Conservation (phyloP, 2,888 invertebrate species). For the Tridacna crocea region DNA sequence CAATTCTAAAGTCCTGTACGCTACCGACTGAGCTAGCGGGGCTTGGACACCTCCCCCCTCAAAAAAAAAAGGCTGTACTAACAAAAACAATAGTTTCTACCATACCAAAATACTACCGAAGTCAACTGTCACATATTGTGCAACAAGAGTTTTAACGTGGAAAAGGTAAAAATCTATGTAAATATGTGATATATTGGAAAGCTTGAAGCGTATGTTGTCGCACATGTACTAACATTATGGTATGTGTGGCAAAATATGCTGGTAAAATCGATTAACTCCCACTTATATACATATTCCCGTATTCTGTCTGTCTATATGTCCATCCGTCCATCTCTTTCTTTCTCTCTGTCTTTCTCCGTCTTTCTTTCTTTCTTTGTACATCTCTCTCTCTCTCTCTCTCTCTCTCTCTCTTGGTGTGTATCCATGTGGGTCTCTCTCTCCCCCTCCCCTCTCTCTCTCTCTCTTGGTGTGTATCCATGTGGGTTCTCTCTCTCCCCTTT, state of each 20-base stretch:
- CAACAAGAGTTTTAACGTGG: not conserved
- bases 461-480: too few species aligned
- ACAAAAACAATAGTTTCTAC: too few species aligned
- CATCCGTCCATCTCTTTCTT: slow-evolving; percentile 25
- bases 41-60: not conserved
- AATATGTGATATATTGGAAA: not conserved
- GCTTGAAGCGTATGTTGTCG: not conserved
- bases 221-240: too few species aligned
- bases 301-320: not conserved
- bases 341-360: slow-evolving; percentile 23
- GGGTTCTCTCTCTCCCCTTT: slow-evolving; percentile 27
- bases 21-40: too few species aligned
- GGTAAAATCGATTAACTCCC: not conserved
- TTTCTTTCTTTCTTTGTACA: slow-evolving; percentile 35
- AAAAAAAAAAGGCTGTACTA: too few species aligned
- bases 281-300: not conserved
- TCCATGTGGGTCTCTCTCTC: slow-evolving; percentile 37
- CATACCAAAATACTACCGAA: too few species aligned
- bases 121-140: too few species aligned
- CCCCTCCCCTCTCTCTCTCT: slow-evolving; percentile 28
- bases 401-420: slow-evolving; percentile 37
- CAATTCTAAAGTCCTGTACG: too few species aligned
- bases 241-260: not conserved
- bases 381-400: slow-evolving; percentile 32
- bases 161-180: not conserved